Evolutionary conservation across 2,888 invertebrate species (phyloP).

Genomic region (Hymenopus coronatus): DNA sequence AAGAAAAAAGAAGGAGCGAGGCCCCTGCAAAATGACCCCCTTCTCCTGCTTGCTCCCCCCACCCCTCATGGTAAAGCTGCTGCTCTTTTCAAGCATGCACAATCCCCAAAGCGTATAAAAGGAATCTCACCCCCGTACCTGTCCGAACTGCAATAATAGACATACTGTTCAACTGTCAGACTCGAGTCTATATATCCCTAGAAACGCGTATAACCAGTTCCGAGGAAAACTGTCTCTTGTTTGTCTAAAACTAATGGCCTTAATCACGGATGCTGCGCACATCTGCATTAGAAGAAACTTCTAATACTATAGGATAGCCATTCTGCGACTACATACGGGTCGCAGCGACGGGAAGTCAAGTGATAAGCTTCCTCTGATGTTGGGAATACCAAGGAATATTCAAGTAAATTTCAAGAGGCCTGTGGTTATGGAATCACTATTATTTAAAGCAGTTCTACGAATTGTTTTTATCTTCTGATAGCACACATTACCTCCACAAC

Average conservation of each 20-base stretch:
- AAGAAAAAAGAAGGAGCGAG: neutral
- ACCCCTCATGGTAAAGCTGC: neutral
- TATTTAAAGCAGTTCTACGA: no score
- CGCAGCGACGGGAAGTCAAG: no score
- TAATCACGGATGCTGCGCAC: no score
- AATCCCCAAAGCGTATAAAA: neutral
- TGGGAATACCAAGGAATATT: no score
- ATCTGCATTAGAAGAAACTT: no score
- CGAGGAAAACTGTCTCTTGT: neutral
- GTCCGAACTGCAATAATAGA: constrained; percentile 17
- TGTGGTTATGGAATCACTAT: no score
- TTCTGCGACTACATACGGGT: no score
- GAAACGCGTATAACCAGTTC: neutral
- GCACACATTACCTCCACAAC: no score
- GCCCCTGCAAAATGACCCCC: neutral
- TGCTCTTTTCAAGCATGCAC: constrained; percentile 13
- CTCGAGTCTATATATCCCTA: constrained; percentile 1
- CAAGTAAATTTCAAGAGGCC: no score
- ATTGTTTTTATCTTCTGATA: no score
- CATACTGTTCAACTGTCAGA: constrained; percentile 18
- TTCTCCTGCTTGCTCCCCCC: neutral
- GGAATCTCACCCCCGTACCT: constrained; percentile 13
- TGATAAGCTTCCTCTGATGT: no score
- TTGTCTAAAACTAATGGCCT: neutral
- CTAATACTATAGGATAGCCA: no score